A percentile compares a stretch with the other conserved stretches of the same genome.
Conservation (phyloP, 2,888 invertebrate species). For the Catocala sponsa region DNA sequence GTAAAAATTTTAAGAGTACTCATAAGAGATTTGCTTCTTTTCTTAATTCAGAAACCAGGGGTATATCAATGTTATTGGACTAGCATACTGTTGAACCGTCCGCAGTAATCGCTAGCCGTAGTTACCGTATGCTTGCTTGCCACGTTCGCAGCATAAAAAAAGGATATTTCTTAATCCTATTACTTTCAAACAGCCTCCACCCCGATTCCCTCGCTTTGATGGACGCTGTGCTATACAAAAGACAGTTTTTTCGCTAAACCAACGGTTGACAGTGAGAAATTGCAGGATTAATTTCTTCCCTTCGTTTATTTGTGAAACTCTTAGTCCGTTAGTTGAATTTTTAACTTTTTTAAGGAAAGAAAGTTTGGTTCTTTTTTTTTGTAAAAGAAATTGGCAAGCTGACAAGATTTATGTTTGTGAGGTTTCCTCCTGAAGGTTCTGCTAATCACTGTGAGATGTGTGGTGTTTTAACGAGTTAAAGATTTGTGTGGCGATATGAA, state of each 20-base stretch:
- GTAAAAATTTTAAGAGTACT: too few relatives aligned
- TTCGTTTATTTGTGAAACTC: constrained; percentile 46
- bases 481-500: not conserved
- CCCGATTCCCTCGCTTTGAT: not conserved
- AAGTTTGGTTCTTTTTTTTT: constrained; percentile 14
- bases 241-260: constrained; percentile 54
- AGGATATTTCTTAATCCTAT: too few relatives aligned
- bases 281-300: constrained; percentile 55
- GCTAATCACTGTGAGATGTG: not conserved
- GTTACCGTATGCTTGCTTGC: too few relatives aligned
- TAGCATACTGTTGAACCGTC: too few relatives aligned
- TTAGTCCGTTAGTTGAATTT: constrained; percentile 47
- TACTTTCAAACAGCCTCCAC: not conserved
- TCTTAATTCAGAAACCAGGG: too few relatives aligned
- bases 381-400: constrained; percentile 15
- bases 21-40: too few relatives aligned
- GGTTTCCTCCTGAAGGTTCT: constrained; percentile 7
- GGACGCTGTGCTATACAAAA: constrained; percentile 15
- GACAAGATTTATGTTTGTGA: constrained; percentile 26
- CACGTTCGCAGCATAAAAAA: too few relatives aligned
- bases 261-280: constrained; percentile 56
- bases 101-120: too few relatives aligned
- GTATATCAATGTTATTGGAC: too few relatives aligned
- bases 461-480: too few relatives aligned
- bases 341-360: constrained; percentile 20